phyloP scores from a whole-genome alignment of 1,140 invertebrate species.

The Saccostrea echinata region DNA sequence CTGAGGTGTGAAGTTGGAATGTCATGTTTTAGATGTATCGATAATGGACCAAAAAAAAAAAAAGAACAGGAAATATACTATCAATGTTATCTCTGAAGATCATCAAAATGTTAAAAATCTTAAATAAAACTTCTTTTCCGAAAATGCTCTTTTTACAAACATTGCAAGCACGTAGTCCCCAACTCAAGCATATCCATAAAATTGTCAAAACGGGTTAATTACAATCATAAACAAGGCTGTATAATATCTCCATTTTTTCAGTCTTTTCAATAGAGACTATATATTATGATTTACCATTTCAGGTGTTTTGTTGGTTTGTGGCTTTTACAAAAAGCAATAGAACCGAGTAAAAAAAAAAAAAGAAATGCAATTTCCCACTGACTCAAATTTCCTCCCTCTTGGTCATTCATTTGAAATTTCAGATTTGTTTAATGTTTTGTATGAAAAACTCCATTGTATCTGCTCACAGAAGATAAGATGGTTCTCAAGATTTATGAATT shows the following conservation, averaged over 20 bases:
- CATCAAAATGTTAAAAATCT: not conserved
- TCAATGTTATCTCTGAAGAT: conserved; percentile 1
- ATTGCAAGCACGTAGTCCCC: not conserved
- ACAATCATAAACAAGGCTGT: not conserved
- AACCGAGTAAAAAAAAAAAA: not conserved
- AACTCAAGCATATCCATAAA: conserved; percentile 19
- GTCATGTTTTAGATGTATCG: not conserved
- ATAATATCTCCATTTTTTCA: not conserved
- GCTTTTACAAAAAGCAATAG: not conserved
- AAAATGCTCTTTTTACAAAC: not conserved
- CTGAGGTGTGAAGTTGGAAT: conserved; percentile 20
- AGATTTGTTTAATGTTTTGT: conserved; percentile 3
- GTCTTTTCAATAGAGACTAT: too few relatives aligned
- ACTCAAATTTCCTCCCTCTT: conserved; percentile 22
- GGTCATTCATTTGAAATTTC: conserved; percentile 6
- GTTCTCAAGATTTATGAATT: conserved; percentile 15
- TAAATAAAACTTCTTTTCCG: not conserved
- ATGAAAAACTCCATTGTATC: not conserved
- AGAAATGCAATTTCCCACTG: not conserved
- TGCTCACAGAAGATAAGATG: not conserved
- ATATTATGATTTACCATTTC: not conserved
- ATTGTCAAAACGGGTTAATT: not conserved
- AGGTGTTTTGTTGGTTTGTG: not conserved
- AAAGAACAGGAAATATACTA: not conserved
- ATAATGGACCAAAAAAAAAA: not conserved